A percentile compares a stretch with the other conserved stretches of the same genome.
Evolutionary conservation across 2,113 vertebrate species (phyloP).

Genomic region (Gymnorhina tibicen): DNA sequence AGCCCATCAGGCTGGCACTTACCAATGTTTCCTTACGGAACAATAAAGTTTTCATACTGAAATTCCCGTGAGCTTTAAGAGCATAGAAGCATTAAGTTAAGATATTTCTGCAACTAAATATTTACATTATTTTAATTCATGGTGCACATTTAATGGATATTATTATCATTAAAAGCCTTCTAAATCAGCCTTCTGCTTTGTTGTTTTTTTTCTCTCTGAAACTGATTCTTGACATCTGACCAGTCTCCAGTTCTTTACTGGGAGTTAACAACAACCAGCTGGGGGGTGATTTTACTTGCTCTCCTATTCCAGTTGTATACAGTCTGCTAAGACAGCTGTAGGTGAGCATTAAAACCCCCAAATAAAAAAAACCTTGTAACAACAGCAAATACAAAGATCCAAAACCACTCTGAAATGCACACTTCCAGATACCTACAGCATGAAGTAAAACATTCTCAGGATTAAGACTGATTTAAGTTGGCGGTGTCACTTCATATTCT

Average conservation of each 20-base stretch:
- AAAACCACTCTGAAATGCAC: background rate
- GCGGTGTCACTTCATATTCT: background rate
- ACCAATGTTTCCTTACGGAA: background rate
- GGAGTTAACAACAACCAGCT: background rate
- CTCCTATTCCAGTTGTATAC: background rate
- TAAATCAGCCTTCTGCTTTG: background rate
- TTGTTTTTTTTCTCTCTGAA: rapidly evolving
- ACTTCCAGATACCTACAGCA: background rate
- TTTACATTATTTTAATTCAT: background rate
- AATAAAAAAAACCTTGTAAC: background rate
- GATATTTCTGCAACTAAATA: background rate
- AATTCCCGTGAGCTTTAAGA: background rate
- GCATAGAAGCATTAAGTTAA: background rate
- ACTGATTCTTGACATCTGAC: background rate
- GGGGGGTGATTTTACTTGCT: background rate
- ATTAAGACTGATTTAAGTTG: background rate
- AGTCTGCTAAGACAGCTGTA: background rate
- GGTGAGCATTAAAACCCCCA: background rate
- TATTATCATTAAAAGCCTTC: background rate
- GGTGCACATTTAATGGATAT: background rate
- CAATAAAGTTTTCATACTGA: background rate
- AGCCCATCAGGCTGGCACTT: background rate
- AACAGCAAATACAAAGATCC: background rate
- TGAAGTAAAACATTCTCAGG: background rate
- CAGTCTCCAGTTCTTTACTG: background rate